These are phyloP conservation scores for Xiphydria camelus DNA, from an alignment of 2,888 invertebrate species.

Conservation along the genomic window DNA sequence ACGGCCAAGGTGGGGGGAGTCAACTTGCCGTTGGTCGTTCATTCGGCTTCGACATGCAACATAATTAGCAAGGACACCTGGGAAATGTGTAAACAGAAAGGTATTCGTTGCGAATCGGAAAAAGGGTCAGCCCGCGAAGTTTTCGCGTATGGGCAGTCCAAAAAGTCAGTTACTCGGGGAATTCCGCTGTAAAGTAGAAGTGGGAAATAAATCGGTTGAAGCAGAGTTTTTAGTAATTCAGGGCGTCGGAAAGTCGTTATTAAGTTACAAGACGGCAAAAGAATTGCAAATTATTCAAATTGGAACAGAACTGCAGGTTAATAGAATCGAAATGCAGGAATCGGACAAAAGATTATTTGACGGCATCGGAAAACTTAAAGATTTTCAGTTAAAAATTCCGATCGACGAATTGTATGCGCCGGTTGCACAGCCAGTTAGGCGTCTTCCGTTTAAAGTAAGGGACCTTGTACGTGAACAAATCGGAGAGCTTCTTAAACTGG, in stretches of 20 bases:
- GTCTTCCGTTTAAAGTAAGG: conserved; percentile 40
- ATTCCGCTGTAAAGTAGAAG: conserved; percentile 25
- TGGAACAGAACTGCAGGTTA: conserved; percentile 17
- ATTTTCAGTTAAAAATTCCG: conserved; percentile 30
- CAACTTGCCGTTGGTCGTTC: conserved; percentile 23
- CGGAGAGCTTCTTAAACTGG: conserved; percentile 24
- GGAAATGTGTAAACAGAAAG: conserved; percentile 18
- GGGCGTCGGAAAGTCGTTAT: conserved; percentile 14
- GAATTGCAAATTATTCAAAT: conserved; percentile 25
- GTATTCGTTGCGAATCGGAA: conserved; percentile 12
- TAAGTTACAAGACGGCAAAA: conserved; percentile 28
- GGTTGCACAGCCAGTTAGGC: conserved; percentile 37
- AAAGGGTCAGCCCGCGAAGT: conserved; percentile 20
- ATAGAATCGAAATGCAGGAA: conserved; percentile 2
- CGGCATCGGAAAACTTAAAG: conserved; percentile 34
- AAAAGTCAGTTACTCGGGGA: conserved; percentile 23
- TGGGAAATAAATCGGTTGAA: conserved; percentile 7
- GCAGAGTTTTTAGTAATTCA: conserved; percentile 24
- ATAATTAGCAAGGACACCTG: conserved; percentile 25
- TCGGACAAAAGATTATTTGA: conserved; percentile 3
- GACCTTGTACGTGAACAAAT: conserved; percentile 32
- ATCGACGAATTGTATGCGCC: conserved; percentile 35
- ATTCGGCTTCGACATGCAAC: conserved; percentile 32
- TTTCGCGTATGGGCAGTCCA: conserved; percentile 24
- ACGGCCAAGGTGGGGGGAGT: conserved; percentile 23